phyloP scores from a whole-genome alignment of 2,113 vertebrate genomes.

The Callorhinus ursinus region DNA sequence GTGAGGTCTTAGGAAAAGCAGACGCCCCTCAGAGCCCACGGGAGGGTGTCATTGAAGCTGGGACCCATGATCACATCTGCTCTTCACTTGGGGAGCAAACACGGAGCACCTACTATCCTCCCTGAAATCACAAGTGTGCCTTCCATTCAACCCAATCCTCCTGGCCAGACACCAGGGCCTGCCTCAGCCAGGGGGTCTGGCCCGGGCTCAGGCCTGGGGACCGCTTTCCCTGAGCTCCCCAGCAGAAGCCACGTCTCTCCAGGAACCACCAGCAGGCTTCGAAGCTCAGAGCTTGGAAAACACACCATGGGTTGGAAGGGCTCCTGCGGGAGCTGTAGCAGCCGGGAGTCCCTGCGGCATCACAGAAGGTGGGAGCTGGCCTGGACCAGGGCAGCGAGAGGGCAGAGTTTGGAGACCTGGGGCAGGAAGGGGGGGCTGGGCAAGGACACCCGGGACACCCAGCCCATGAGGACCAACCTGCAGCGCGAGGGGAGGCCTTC shows the following conservation, averaged over 20 bases:
- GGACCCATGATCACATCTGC: rapidly evolving
- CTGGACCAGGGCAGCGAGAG: rapidly evolving
- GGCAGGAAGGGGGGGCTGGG: rapidly evolving
- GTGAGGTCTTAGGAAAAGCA: neutral
- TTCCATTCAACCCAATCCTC: rapidly evolving
- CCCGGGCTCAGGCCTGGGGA: neutral
- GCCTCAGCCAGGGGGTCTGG: neutral
- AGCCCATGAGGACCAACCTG: rapidly evolving
- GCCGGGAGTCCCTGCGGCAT: rapidly evolving
- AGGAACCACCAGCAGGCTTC: neutral
- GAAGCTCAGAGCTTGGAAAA: neutral
- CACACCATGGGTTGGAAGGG: rapidly evolving
- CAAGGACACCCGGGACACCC: rapidly evolving
- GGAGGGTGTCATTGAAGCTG: rapidly evolving
- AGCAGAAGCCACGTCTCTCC: neutral
- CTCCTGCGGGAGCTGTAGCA: rapidly evolving
- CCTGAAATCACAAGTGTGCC: neutral
- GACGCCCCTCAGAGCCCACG: rapidly evolving
- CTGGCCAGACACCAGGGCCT: rapidly evolving
- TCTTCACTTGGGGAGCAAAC: rapidly evolving
- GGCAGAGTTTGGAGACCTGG: rapidly evolving
- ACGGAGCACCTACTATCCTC: rapidly evolving
- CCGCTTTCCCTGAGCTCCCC: rapidly evolving
- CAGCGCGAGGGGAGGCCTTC: rapidly evolving
- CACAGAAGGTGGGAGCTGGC: neutral